A percentile compares a stretch with the other conserved stretches of the same genome.
These are phyloP conservation scores for Catocala fraxini DNA, from an alignment of 2,888 invertebrate genomes.

Conservation along the genomic window DNA sequence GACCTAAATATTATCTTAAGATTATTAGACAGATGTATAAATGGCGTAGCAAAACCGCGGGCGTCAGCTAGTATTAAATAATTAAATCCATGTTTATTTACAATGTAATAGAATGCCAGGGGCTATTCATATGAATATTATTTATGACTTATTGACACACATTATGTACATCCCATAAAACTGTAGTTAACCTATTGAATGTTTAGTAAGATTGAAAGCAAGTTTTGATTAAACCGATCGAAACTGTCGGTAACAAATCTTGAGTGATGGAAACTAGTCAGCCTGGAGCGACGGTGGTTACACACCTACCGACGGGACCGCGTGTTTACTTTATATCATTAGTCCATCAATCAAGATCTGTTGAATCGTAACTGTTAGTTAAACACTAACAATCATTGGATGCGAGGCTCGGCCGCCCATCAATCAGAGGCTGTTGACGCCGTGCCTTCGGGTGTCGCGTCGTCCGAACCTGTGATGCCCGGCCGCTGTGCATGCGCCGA, in stretches of 20 bases:
- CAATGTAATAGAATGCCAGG: conserved; percentile 17
- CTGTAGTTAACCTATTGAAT: conserved; percentile 50
- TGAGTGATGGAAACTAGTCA: conserved; percentile 63
- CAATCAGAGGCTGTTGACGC: conserved; percentile 77
- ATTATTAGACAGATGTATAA: too few relatives aligned
- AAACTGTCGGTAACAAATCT: conserved; percentile 55
- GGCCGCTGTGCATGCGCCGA: conserved; percentile 23
- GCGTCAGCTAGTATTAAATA: conserved; percentile 1
- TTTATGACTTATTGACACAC: conserved; percentile 22
- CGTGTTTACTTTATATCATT: conserved; percentile 86
- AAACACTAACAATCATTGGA: conserved; percentile 82
- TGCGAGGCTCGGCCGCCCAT: conserved; percentile 72
- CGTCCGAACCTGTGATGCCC: conserved; percentile 42
- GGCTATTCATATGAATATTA: conserved; percentile 22
- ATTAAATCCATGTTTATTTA: conserved; percentile 20
- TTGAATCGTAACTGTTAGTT: conserved; percentile 84
- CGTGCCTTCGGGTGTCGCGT: conserved; percentile 64
- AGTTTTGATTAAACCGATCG: conserved; percentile 58
- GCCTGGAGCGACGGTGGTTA: conserved; percentile 65
- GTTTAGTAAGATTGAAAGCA: conserved; percentile 47
- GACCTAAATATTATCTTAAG: too few relatives aligned
- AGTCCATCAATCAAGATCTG: conserved; percentile 86
- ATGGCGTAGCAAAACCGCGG: too few relatives aligned
- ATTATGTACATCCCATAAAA: conserved; percentile 36
- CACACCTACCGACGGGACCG: conserved; percentile 70